Evolutionary conservation across 2,888 invertebrate species (phyloP).

Genomic region (Theodoxus fluviatilis): DNA sequence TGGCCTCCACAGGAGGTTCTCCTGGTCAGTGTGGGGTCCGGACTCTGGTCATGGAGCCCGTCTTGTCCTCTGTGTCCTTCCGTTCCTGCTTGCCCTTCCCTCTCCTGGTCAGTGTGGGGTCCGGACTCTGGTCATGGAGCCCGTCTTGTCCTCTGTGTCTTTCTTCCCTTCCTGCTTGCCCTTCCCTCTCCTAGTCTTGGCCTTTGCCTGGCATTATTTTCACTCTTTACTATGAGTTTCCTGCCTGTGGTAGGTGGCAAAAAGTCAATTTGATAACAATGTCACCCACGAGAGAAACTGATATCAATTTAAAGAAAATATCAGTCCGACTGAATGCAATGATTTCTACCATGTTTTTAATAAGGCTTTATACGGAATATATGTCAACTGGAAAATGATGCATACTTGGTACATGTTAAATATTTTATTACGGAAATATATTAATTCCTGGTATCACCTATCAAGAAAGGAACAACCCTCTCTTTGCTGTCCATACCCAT

Average conservation of each 20-base stretch:
- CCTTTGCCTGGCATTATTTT: neutral
- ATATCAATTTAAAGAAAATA: neutral
- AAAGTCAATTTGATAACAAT: neutral
- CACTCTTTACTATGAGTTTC: no score
- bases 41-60: slow-evolving; percentile 49
- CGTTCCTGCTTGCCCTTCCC: slow-evolving; percentile 52
- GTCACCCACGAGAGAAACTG: neutral
- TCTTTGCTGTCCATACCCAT: no score
- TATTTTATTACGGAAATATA: no score
- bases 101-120: slow-evolving; percentile 49
- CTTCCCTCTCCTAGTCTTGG: slow-evolving; percentile 58
- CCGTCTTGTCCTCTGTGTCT: slow-evolving; percentile 54
- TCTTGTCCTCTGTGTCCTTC: no score
- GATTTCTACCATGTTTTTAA: no score
- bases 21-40: slow-evolving; percentile 48
- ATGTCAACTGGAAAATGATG: no score
- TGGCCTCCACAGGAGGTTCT: slow-evolving; percentile 60
- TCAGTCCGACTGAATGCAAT: neutral
- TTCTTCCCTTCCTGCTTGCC: slow-evolving; percentile 35
- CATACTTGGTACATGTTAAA: no score
- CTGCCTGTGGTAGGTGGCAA: no score
- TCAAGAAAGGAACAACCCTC: no score
- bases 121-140: slow-evolving; percentile 51
- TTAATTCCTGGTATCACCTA: no score
- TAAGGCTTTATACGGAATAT: no score